Percentiles rank a stretch among this genome's conserved stretches.
Evolutionary conservation across 2,888 invertebrate genomes (phyloP).

Genomic region (Heliconius erato): DNA sequence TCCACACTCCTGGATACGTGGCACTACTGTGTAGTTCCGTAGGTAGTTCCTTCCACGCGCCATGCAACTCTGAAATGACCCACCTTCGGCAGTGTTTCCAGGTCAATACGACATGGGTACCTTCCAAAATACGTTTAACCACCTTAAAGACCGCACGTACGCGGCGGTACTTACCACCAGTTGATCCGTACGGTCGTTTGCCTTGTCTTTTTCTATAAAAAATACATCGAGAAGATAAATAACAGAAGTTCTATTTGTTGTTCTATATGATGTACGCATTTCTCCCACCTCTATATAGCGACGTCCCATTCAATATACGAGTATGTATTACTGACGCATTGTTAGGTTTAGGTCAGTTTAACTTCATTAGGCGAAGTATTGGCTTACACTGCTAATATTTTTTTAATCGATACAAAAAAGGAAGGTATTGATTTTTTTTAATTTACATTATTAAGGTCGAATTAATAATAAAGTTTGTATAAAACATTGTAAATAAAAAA

Average conservation of each 20-base stretch:
- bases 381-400: background rate
- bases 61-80: too few species aligned
- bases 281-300: background rate
- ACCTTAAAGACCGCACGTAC: too few species aligned
- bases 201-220: too few species aligned
- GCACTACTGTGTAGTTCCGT: too few species aligned
- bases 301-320: background rate
- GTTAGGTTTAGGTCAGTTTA: background rate
- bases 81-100: too few species aligned
- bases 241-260: background rate
- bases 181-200: too few species aligned
- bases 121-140: too few species aligned
- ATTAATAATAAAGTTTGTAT: background rate
- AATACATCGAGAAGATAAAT: too few species aligned
- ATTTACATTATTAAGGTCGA: background rate
- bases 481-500: background rate
- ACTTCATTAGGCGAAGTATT: background rate
- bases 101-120: too few species aligned
- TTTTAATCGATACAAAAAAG: background rate
- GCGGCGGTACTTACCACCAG: too few species aligned
- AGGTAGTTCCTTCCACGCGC: too few species aligned
- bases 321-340: background rate
- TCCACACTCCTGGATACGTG: too few species aligned
- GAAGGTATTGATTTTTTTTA: background rate
- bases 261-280: slow-evolving; percentile 1